phyloP scores from a whole-genome alignment of 2,888 invertebrate genomes.

The Agelastica alni region DNA sequence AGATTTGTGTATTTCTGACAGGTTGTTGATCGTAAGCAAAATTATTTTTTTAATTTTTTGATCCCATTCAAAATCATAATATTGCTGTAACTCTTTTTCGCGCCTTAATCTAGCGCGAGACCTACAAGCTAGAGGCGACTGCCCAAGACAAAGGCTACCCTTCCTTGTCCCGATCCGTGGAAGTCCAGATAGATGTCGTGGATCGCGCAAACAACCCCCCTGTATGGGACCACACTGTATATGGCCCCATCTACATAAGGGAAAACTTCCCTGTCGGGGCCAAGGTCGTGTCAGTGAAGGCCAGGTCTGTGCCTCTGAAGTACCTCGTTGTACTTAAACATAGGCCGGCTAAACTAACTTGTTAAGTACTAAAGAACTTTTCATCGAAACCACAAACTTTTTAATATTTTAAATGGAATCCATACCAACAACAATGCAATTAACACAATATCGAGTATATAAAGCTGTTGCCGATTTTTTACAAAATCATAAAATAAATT shows the following conservation, averaged over 20 bases:
- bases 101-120: conserved; percentile 75
- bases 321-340: conserved; percentile 27
- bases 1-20: not conserved
- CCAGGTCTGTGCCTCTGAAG: conserved; percentile 80
- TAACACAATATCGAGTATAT: too few species aligned
- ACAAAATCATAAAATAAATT: too few species aligned
- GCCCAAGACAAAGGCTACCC: conserved; percentile 97
- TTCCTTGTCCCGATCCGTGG: conserved; percentile 93
- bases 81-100: conserved; percentile 33
- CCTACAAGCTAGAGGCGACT: conserved; percentile 97
- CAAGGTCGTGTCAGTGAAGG: conserved; percentile 97
- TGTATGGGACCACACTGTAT: conserved; percentile 95
- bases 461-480: too few species aligned
- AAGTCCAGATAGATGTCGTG: conserved; percentile 98
- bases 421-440: too few species aligned
- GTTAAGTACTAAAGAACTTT: too few species aligned
- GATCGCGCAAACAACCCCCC: conserved; percentile 97
- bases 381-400: too few species aligned
- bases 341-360: conserved; percentile 1
- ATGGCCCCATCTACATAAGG: conserved; percentile 96
- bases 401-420: too few species aligned
- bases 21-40: not conserved
- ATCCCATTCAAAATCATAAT: conserved; percentile 32
- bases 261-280: conserved; percentile 97
- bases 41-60: conserved; percentile 16